Conservation (phyloP, 1,140 invertebrate genomes). For the Drosophila carrolli region DNA sequence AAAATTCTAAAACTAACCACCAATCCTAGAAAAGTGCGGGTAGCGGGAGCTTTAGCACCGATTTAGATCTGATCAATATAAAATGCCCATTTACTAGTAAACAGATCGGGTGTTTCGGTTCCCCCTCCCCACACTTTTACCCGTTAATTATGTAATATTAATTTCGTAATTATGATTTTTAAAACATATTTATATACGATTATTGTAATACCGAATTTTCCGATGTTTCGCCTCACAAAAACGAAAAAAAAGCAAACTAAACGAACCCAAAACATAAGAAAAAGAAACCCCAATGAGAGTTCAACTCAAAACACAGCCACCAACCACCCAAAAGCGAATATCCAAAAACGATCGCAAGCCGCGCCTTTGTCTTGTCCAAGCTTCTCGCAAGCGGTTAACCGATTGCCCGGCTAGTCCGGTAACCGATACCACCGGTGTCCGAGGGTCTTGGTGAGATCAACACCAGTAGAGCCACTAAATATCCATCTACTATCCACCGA, state of each 20-base stretch:
- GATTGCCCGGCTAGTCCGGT: constrained; percentile 11
- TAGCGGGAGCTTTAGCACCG: constrained; percentile 9
- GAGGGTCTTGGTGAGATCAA: constrained; percentile 29
- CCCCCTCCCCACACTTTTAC: constrained; percentile 14
- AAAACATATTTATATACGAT: constrained; percentile 59
- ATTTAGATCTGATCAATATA: neutral
- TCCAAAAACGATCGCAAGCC: constrained; percentile 57
- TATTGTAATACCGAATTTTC: constrained; percentile 85
- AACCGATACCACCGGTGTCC: constrained; percentile 40
- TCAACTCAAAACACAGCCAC: constrained; percentile 36
- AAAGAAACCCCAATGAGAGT: constrained; percentile 40
- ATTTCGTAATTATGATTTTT: constrained; percentile 77
- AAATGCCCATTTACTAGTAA: neutral
- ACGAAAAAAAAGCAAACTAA: constrained; percentile 61
- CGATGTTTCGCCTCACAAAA: constrained; percentile 85
- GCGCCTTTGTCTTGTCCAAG: constrained; percentile 56
- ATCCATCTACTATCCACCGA: constrained; percentile 12
- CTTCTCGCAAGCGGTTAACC: constrained; percentile 27
- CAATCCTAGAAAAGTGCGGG: constrained; percentile 11
- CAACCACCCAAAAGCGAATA: constrained; percentile 62
- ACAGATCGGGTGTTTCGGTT: constrained; percentile 11
- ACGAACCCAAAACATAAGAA: constrained; percentile 22
- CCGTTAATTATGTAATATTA: constrained; percentile 68
- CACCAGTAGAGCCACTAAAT: constrained; percentile 17
- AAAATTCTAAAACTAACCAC: constrained; percentile 51